phyloP scores from a whole-genome alignment of 1,140 invertebrate genomes.

The Anoplophora glabripennis region DNA sequence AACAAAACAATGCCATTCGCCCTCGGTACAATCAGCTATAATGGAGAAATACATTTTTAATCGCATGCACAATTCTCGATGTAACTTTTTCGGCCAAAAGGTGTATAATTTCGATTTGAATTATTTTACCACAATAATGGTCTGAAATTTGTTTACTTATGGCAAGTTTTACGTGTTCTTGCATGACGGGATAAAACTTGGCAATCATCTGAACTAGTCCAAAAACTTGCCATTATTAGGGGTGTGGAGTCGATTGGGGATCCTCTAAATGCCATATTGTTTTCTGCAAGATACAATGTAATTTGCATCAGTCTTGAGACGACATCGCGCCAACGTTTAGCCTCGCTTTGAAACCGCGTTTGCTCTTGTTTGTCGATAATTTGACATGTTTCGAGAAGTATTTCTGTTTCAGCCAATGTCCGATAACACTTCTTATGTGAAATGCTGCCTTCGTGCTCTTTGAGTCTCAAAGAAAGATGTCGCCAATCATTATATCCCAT shows the following conservation, averaged over 20 bases:
- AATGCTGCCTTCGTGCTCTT: too few relatives aligned
- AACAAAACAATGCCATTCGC: too few relatives aligned
- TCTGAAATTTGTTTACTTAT: not conserved
- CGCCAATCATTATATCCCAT: too few relatives aligned
- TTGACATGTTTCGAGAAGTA: too few relatives aligned
- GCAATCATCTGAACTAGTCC: conserved; percentile 7
- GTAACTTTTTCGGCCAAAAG: not conserved
- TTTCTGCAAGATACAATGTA: conserved; percentile 10
- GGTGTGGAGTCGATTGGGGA: not conserved
- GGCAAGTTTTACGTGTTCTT: not conserved
- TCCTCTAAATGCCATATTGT: conserved; percentile 2
- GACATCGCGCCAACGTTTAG: conserved; percentile 5
- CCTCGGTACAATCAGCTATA: conserved; percentile 1
- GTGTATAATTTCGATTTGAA: not conserved
- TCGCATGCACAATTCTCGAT: not conserved
- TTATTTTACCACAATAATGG: conserved; percentile 2
- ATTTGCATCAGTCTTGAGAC: conserved; percentile 7
- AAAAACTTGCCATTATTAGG: conserved; percentile 12
- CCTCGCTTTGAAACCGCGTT: too few relatives aligned
- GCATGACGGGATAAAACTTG: conserved; percentile 9
- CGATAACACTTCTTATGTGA: too few relatives aligned
- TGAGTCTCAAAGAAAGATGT: too few relatives aligned
- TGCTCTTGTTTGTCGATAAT: too few relatives aligned
- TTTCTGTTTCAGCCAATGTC: too few relatives aligned
- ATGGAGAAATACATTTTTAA: conserved; percentile 2